Conservation (phyloP, 2,797 vertebrate genomes). For the Leuciscus waleckii region DNA sequence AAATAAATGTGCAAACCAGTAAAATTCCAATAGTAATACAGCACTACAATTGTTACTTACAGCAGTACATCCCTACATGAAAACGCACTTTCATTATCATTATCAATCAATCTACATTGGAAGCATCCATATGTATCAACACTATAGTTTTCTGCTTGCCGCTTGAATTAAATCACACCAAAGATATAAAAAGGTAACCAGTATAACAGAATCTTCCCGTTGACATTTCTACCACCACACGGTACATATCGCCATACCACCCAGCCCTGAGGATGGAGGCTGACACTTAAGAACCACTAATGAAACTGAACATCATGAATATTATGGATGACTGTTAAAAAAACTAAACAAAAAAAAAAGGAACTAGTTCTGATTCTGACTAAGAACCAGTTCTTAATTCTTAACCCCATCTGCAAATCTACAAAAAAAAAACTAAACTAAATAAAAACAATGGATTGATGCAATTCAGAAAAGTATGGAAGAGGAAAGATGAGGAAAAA, state of each 20-base stretch:
- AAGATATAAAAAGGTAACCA: neutral
- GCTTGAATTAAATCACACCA: neutral
- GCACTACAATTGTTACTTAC: neutral
- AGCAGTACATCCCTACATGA: neutral
- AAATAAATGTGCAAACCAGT: neutral
- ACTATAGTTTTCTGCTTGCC: neutral
- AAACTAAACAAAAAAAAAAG: neutral
- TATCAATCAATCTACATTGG: neutral
- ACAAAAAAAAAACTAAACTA: neutral
- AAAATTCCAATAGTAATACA: neutral
- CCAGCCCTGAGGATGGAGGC: neutral
- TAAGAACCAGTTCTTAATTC: neutral
- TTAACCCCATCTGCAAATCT: neutral
- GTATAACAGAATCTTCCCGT: neutral
- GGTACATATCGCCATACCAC: neutral
- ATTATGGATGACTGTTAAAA: neutral
- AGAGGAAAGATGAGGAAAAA: slow-evolving; percentile 3
- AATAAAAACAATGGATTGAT: neutral
- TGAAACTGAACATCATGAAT: neutral
- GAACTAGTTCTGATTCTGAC: slow-evolving; percentile 1
- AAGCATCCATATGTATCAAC: neutral
- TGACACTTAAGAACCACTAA: neutral
- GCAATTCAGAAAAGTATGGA: neutral
- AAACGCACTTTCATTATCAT: neutral
- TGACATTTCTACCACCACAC: slow-evolving; percentile 2